Evolutionary conservation across 2,888 invertebrate species (phyloP).

Genomic region (Papilio gigon): DNA sequence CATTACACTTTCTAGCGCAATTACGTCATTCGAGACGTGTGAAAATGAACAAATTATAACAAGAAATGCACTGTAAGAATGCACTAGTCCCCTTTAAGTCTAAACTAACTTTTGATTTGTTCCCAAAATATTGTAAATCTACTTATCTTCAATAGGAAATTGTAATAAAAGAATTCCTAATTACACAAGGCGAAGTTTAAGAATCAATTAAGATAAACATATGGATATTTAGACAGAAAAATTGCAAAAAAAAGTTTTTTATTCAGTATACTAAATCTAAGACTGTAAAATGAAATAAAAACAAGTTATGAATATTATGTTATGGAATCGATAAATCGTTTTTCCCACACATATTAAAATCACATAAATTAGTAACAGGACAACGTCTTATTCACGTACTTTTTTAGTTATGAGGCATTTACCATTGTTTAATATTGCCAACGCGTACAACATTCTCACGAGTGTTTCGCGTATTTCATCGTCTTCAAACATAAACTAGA

Average conservation of each 20-base stretch:
- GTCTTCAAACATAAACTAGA: slow-evolving; percentile 48
- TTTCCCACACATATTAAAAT: slow-evolving; percentile 27
- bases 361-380: slow-evolving; percentile 44
- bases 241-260: not conserved
- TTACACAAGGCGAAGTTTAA: too few relatives aligned
- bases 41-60: slow-evolving; percentile 33
- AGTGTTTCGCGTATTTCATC: slow-evolving; percentile 51
- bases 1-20: slow-evolving; percentile 52
- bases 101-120: not conserved
- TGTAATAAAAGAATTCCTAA: too few relatives aligned
- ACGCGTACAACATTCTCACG: slow-evolving; percentile 78
- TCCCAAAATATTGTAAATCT: not conserved
- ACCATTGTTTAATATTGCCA: slow-evolving; percentile 68
- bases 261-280: not conserved
- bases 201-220: too few relatives aligned
- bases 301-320: not conserved
- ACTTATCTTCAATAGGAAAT: too few relatives aligned
- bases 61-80: slow-evolving; percentile 3
- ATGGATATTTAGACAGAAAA: too few relatives aligned
- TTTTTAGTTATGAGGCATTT: slow-evolving; percentile 52
- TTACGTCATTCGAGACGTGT: slow-evolving; percentile 47
- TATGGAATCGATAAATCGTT: not conserved
- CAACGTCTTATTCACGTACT: slow-evolving; percentile 45
- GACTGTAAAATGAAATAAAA: not conserved
- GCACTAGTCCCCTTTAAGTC: not conserved